phyloP scores from a whole-genome alignment of 2,888 invertebrate species.

The Phrixothrix hirtus region DNA sequence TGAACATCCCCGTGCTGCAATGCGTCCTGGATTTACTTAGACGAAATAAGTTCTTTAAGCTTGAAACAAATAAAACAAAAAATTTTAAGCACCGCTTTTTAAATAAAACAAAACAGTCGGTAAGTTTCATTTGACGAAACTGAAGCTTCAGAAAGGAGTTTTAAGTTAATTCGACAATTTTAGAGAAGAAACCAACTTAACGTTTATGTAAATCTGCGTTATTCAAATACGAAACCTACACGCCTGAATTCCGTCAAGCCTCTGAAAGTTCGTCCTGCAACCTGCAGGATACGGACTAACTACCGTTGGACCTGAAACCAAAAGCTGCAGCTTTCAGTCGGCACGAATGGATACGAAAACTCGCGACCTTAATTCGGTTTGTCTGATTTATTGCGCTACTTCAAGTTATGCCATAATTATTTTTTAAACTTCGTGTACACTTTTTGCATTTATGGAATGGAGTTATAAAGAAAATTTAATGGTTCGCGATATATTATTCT shows the following conservation, averaged over 20 bases:
- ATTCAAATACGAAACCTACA: neutral
- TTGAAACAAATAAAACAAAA: neutral
- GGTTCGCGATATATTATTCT: constrained; percentile 1
- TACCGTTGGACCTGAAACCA: constrained; percentile 26
- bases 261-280: constrained; percentile 22
- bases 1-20: constrained; percentile 9
- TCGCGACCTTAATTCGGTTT: constrained; percentile 23
- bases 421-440: constrained; percentile 26
- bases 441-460: constrained; percentile 16
- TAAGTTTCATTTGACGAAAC: no score
- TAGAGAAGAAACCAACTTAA: no score
- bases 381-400: constrained; percentile 32
- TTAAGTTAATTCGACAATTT: neutral
- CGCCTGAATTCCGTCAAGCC: constrained; percentile 5
- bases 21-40: constrained; percentile 11
- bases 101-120: no score
- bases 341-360: constrained; percentile 29
- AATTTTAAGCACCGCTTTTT: no score
- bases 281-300: constrained; percentile 26
- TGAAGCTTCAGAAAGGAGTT: no score
- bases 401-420: constrained; percentile 35
- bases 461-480: constrained; percentile 11
- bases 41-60: neutral
- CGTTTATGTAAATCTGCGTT: neutral
- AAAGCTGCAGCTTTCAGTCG: constrained; percentile 38